A percentile compares a stretch with the other conserved stretches of the same genome.
These are phyloP conservation scores for Ptyas mucosa DNA, from an alignment of 2,113 vertebrate species.

Conservation along the genomic window DNA sequence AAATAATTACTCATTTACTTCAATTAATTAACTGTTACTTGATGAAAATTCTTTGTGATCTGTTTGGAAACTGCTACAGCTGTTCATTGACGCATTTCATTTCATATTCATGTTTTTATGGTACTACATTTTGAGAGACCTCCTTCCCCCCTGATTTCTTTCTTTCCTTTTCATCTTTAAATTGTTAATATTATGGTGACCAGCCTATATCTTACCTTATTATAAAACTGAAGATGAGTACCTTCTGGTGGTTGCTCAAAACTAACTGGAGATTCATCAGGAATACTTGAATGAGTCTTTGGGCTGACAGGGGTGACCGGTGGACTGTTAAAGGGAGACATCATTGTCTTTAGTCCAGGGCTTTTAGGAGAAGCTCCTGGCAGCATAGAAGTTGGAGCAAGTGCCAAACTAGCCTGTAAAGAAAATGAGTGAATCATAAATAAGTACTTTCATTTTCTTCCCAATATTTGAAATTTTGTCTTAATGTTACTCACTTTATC, in stretches of 20 bases:
- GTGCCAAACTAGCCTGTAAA: slow-evolving; percentile 73
- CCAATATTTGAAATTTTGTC: not conserved
- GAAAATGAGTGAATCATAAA: not conserved
- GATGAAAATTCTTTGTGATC: not conserved
- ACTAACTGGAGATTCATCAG: slow-evolving; percentile 59
- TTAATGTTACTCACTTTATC: not conserved
- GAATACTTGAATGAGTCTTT: slow-evolving; percentile 41
- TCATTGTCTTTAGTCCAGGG: slow-evolving; percentile 67
- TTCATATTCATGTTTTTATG: not conserved
- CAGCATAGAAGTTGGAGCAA: slow-evolving; percentile 71
- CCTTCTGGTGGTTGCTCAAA: slow-evolving; percentile 76
- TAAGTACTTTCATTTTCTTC: not conserved
- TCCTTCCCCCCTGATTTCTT: not conserved
- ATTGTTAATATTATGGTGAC: not conserved
- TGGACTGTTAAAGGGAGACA: slow-evolving; percentile 71
- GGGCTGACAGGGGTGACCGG: slow-evolving; percentile 74
- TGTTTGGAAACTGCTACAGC: not conserved
- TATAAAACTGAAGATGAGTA: slow-evolving; percentile 71
- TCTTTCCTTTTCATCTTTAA: not conserved
- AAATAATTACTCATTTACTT: not conserved
- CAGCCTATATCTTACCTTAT: slow-evolving; percentile 65
- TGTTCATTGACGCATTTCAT: not conserved
- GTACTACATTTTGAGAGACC: not conserved
- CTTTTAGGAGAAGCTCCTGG: slow-evolving; percentile 74
- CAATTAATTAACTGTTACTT: not conserved